Conservation (phyloP, 2,113 vertebrate genomes). For the Aplodontia rufa region DNA sequence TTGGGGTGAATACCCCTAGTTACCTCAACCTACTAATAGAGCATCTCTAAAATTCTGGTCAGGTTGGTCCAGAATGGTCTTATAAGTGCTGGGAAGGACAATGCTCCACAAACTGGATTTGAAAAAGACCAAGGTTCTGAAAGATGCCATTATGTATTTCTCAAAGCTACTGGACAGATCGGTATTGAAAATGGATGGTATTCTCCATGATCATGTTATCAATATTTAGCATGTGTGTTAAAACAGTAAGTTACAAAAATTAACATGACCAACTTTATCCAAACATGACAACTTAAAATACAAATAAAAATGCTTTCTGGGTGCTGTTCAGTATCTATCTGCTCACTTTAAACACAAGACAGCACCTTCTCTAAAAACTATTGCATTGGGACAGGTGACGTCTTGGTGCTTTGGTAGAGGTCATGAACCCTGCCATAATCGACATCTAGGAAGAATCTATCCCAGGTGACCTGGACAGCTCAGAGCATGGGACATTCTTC, state of each 20-base stretch:
- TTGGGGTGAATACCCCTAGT: background rate
- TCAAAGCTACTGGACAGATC: background rate
- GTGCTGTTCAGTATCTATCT: background rate
- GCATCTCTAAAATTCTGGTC: background rate
- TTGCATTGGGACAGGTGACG: background rate
- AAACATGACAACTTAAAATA: background rate
- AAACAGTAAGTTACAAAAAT: background rate
- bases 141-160: background rate
- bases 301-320: background rate
- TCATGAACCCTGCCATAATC: background rate
- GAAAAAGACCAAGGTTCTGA: background rate
- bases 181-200: background rate
- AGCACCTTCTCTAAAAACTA: background rate
- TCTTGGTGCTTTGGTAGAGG: background rate
- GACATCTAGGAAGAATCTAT: background rate
- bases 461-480: background rate
- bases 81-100: background rate
- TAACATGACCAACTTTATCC: background rate
- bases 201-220: background rate
- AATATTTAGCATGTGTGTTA: background rate
- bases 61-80: background rate
- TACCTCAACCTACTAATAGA: background rate
- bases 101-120: background rate
- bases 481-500: background rate
- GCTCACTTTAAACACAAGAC: background rate